Evolutionary conservation across 2,797 vertebrate genomes (phyloP).

Genomic region (Caiman crocodilus): DNA sequence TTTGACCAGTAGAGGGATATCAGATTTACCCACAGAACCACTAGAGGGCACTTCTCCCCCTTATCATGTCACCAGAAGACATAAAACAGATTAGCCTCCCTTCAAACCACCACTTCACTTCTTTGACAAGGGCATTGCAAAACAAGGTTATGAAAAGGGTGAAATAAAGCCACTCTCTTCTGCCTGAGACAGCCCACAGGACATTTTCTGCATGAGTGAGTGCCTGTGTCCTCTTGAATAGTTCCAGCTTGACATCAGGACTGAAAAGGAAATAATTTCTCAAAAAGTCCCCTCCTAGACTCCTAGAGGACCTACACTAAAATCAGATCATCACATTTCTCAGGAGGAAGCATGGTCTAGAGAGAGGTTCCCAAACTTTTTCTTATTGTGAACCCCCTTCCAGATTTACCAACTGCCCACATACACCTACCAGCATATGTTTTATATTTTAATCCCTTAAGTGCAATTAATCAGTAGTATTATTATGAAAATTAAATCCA

Average conservation of each 20-base stretch:
- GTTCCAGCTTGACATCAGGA: background rate
- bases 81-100: rapidly evolving
- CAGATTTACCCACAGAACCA: background rate
- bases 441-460: too few species aligned
- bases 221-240: background rate
- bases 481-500: too few species aligned
- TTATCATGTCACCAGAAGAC: background rate
- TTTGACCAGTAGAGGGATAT: background rate
- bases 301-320: background rate
- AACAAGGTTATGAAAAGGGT: background rate
- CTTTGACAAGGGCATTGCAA: background rate
- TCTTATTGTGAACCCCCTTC: too few species aligned
- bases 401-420: too few species aligned
- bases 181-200: background rate
- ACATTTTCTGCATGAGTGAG: background rate
- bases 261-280: background rate
- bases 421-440: too few species aligned
- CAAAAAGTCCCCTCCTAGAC: background rate
- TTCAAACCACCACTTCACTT: background rate
- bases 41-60: rapidly evolving
- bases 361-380: too few species aligned
- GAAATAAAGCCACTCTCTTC: background rate
- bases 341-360: background rate
- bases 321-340: background rate
- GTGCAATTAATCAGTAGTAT: too few species aligned